phyloP scores from a whole-genome alignment of 1,140 invertebrate species.

The Varroa destructor region DNA sequence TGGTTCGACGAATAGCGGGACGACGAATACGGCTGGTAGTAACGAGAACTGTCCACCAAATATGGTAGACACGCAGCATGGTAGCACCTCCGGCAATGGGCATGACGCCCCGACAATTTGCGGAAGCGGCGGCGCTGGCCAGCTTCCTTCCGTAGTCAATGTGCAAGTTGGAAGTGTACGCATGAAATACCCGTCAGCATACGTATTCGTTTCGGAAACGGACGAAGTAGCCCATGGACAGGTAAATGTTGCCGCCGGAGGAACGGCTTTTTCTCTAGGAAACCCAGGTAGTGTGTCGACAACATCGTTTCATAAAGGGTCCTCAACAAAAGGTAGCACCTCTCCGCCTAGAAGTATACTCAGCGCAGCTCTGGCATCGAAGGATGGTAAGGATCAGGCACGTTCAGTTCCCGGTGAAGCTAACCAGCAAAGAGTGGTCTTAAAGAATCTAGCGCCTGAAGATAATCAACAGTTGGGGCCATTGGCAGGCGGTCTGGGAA shows the following conservation, averaged over 20 bases:
- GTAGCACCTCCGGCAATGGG: background rate
- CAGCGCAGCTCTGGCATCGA: slow-evolving; percentile 14
- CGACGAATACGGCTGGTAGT: slow-evolving; percentile 32
- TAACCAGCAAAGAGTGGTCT: slow-evolving; percentile 32
- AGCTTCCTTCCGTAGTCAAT: slow-evolving; percentile 33
- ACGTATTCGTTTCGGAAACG: slow-evolving; percentile 77
- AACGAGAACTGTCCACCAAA: slow-evolving; percentile 30
- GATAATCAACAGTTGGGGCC: slow-evolving; percentile 30
- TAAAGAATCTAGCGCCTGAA: slow-evolving; percentile 30
- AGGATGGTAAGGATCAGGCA: slow-evolving; percentile 25
- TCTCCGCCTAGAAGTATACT: slow-evolving; percentile 7
- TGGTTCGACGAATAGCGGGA: slow-evolving; percentile 31
- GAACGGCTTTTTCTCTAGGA: slow-evolving; percentile 30
- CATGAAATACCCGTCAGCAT: slow-evolving; percentile 85
- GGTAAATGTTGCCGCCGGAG: background rate
- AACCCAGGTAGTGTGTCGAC: background rate
- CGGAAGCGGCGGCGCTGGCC: background rate
- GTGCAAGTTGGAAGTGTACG: slow-evolving; percentile 57
- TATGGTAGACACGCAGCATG: background rate
- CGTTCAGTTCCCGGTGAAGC: slow-evolving; percentile 34
- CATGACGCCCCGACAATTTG: background rate
- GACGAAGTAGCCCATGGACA: slow-evolving; percentile 44
- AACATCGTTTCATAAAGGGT: background rate
- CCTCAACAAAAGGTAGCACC: background rate
- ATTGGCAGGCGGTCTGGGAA: slow-evolving; percentile 52